phyloP scores from a whole-genome alignment of 2,113 vertebrate species.

The Gnathonemus echidnorhynchus region DNA sequence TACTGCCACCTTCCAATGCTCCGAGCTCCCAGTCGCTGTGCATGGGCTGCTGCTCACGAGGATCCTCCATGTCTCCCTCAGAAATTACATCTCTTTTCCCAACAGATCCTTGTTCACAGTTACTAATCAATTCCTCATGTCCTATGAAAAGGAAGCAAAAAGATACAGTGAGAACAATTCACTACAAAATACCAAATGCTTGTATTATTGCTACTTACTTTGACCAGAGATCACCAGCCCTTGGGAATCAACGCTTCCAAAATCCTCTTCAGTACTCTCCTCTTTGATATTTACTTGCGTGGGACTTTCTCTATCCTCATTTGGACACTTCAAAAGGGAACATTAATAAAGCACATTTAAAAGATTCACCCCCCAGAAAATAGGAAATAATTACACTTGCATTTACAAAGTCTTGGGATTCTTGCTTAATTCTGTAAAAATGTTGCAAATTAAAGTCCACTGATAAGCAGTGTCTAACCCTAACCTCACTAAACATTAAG shows the following conservation, averaged over 20 bases:
- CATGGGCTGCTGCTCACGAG: constrained; percentile 27
- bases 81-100: constrained; percentile 13
- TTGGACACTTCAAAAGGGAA: background rate
- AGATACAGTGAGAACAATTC: background rate
- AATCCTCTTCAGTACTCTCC: background rate
- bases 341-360: background rate
- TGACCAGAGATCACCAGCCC: background rate
- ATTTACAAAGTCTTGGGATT: background rate
- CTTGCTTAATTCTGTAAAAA: background rate
- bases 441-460: background rate
- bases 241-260: background rate
- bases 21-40: constrained; percentile 53
- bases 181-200: background rate
- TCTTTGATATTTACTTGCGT: background rate
- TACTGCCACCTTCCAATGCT: constrained; percentile 58
- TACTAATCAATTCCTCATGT: constrained; percentile 36
- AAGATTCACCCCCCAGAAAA: background rate
- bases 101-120: constrained; percentile 10
- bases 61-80: constrained; percentile 14
- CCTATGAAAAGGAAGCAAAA: constrained; percentile 33
- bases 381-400: background rate
- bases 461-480: background rate
- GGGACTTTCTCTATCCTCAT: background rate
- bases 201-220: background rate
- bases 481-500: no score